Conservation (phyloP, 2,888 invertebrate species). For the Ptychoptera contaminata region DNA sequence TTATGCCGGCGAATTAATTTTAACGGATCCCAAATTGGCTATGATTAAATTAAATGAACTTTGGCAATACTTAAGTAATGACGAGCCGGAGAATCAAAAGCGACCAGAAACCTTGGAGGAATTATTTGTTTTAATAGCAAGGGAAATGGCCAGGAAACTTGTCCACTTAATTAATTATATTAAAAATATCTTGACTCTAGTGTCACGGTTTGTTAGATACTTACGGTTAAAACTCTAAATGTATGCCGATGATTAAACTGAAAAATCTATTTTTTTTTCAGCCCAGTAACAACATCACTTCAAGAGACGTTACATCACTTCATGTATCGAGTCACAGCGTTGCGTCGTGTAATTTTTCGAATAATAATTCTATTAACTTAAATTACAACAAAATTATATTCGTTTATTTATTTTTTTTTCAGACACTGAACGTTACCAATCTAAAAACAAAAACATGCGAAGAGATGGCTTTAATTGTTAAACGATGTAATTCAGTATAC, state of each 20-base stretch:
- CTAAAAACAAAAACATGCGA: background rate
- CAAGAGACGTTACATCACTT: no score
- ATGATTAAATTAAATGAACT: conserved; percentile 56
- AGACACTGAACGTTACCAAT: background rate
- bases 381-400: no score
- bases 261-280: no score
- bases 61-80: conserved; percentile 51
- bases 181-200: conserved; percentile 36
- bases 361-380: no score
- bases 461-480: background rate
- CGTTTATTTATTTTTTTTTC: no score
- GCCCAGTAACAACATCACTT: no score
- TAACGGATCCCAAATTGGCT: conserved; percentile 61
- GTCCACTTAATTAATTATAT: conserved; percentile 67
- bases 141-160: conserved; percentile 61
- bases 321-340: no score
- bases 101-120: conserved; percentile 65
- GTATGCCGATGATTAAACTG: background rate
- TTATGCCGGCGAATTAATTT: conserved; percentile 62
- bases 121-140: conserved; percentile 52
- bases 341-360: no score
- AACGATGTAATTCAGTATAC: conserved; percentile 2
- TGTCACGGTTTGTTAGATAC: conserved; percentile 38
- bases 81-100: conserved; percentile 76
- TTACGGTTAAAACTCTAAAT: background rate